Conservation (phyloP, 2,797 vertebrate species). For the Nyctibius grandis region DNA sequence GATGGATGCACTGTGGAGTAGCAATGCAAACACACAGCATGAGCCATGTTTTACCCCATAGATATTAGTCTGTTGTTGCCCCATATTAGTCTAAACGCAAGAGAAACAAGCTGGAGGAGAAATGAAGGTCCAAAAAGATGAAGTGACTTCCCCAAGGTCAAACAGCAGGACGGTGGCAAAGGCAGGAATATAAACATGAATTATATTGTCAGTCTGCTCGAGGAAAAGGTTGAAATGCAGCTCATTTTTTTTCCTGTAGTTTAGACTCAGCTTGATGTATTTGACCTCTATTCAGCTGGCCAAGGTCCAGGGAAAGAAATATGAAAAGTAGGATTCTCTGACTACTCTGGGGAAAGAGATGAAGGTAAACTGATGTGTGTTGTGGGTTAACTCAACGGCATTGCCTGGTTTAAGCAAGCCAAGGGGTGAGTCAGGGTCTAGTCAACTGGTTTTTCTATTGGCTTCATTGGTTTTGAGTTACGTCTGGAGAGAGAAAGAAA, state of each 20-base stretch:
- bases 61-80: neutral
- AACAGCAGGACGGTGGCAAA: neutral
- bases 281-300: slow-evolving; percentile 40
- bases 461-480: neutral
- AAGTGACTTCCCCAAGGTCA: slow-evolving; percentile 52
- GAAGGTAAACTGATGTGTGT: neutral
- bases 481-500: neutral
- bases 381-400: neutral
- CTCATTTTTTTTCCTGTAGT: slow-evolving; percentile 34
- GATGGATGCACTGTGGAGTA: accelerated
- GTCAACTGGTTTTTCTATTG: neutral
- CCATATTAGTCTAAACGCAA: neutral
- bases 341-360: neutral
- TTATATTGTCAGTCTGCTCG: slow-evolving; percentile 45
- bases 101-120: neutral
- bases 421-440: neutral
- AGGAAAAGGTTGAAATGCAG: slow-evolving; percentile 34
- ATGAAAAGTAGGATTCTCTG: neutral
- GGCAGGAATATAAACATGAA: slow-evolving; percentile 57
- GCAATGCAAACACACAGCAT: accelerated
- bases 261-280: slow-evolving; percentile 23
- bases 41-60: neutral
- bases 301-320: slow-evolving; percentile 37
- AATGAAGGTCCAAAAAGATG: slow-evolving; percentile 22
- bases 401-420: neutral